Base-by-base conservation (phyloP, 2,888 invertebrate species). In the Lymantria dispar region DNA sequence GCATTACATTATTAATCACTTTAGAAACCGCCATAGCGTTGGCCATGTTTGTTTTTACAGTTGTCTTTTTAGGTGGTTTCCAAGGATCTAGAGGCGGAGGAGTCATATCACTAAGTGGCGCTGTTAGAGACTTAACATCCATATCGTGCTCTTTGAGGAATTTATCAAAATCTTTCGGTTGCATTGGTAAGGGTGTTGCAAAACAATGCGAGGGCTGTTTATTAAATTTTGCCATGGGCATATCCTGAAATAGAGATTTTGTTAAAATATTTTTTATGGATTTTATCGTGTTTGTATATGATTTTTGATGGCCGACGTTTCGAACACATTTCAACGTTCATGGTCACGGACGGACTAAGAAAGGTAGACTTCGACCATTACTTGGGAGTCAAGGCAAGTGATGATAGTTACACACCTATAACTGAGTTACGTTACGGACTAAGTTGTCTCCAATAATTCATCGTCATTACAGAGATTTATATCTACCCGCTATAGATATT, bases 161-260 rank as follows among this genome's bases (percentile, higher is more conserved):
- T 2, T 68, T 74, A 1, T 84, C 59, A 45, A 87, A 87, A 0
- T 81, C 80, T 0, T 60, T 40, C 2, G 57, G 60, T 8, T 58
- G 64, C 87, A 87, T 87, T 9, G 87, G 87, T 5, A 87, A 37
- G 0, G 84, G 85, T 0, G 83, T 85, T n/a, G 71, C 65, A 48
- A 72, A 87, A 47, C 77, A 76, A 45, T 85, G 87, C 9, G 63
- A 8, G 1, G 87, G 86, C 0, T 74, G 64, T 40, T 72, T 56
- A 47, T 74, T 73, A 0, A 64, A 62, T 59, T 72, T 76, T 14
- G 75, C 48, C 8, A 68, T 49, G n/a, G 63, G 46, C 42, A 58
- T 52, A 9, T 48, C 50, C 80, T 78, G 62, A 46, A 46, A 43
- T 9, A 14, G 13, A 39, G 5, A 7, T 36, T 22, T 22, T 22